Evolutionary conservation across 53 echinoderm and acorn worm species (phyloP).

Genomic region (Glandiceps talaboti): DNA sequence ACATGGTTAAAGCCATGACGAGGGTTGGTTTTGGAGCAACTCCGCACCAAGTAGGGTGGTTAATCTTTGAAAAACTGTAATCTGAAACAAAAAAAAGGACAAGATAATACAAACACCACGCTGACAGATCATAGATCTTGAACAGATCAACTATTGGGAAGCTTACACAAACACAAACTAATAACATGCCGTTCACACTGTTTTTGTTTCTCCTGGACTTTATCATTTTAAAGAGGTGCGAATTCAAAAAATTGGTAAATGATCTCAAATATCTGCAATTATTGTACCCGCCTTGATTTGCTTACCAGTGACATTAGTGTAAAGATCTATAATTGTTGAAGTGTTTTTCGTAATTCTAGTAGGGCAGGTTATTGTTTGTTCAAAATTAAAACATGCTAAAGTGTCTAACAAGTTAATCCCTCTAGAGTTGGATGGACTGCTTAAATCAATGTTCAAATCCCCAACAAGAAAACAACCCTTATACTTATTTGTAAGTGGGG

Average conservation of each 20-base stretch:
- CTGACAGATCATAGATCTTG: too few relatives aligned
- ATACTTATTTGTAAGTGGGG: not conserved
- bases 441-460: not conserved
- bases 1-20: too few relatives aligned
- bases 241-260: not conserved
- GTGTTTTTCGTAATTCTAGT: not conserved
- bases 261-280: not conserved
- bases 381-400: not conserved
- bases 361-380: not conserved
- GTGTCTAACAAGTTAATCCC: not conserved
- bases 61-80: too few relatives aligned
- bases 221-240: too few relatives aligned
- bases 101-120: too few relatives aligned
- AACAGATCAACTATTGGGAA: too few relatives aligned
- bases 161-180: too few relatives aligned
- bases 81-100: too few relatives aligned
- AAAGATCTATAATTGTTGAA: not conserved
- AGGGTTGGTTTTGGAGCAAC: too few relatives aligned
- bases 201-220: too few relatives aligned
- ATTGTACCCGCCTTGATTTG: not conserved
- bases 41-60: too few relatives aligned
- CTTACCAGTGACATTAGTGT: not conserved
- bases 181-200: too few relatives aligned
- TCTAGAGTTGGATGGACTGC: not conserved
- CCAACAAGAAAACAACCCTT: not conserved